Conservation (phyloP, 2,888 invertebrate species). For the Pseudolycoriella hygida region DNA sequence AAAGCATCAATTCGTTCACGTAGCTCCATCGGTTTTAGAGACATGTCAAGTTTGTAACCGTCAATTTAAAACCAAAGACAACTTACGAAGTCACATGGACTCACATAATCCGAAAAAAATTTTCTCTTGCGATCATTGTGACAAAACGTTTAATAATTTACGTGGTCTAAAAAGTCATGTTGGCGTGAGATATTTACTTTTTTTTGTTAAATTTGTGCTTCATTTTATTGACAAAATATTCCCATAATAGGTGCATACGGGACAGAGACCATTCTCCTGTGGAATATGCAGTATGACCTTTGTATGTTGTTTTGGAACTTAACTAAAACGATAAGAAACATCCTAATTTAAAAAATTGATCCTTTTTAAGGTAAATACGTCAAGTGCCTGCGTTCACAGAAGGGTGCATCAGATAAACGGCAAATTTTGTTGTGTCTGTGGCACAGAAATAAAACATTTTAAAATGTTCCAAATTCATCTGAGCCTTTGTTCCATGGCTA, state of each 20-base stretch:
- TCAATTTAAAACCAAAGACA: background rate
- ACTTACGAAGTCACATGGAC: background rate
- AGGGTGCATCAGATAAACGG: background rate
- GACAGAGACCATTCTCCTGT: background rate
- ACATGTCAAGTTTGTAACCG: background rate
- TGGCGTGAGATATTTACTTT: no score
- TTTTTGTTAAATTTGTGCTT: no score
- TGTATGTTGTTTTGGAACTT: no score
- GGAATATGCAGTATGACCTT: background rate
- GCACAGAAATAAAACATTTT: no score
- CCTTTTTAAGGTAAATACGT: background rate
- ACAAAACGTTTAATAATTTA: background rate
- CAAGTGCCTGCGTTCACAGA: background rate
- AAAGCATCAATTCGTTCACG: background rate
- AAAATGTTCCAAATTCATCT: no score
- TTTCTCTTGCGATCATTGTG: background rate
- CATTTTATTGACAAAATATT: no score
- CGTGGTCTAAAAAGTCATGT: background rate
- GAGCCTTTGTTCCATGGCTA: no score
- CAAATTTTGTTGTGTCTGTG: background rate
- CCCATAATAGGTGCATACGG: no score
- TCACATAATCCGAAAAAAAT: background rate
- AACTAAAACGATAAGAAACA: no score
- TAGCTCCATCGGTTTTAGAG: background rate
- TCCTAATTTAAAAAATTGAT: no score